A percentile compares a stretch with the other conserved stretches of the same genome.
These are phyloP conservation scores for Selenia dentaria DNA, from an alignment of 2,888 invertebrate genomes.

Conservation along the genomic window DNA sequence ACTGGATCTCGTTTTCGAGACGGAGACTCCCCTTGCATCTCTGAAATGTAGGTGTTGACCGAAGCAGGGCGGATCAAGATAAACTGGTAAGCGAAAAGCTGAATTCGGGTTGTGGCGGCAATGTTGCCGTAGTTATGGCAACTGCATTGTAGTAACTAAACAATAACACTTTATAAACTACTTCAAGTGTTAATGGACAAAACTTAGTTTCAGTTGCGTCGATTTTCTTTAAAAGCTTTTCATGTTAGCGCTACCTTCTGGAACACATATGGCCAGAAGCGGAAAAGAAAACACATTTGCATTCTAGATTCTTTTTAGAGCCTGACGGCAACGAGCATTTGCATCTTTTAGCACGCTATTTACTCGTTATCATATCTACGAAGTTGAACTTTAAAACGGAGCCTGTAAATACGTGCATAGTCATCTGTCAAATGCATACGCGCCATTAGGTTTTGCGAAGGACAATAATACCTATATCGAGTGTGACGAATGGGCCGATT, in stretches of 20 bases:
- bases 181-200: slow-evolving; percentile 25
- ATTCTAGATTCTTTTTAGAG: slow-evolving; percentile 17
- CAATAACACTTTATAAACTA: slow-evolving; percentile 36
- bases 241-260: background rate
- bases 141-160: slow-evolving; percentile 36
- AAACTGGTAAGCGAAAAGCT: slow-evolving; percentile 21
- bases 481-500: slow-evolving; percentile 18
- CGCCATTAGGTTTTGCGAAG: slow-evolving; percentile 13
- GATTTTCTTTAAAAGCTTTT: slow-evolving; percentile 10
- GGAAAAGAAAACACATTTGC: slow-evolving; percentile 7
- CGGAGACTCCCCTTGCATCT: background rate
- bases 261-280: slow-evolving; percentile 1
- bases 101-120: slow-evolving; percentile 33
- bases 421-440: slow-evolving; percentile 14
- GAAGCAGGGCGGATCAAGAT: slow-evolving; percentile 20
- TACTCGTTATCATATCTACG: background rate
- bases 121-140: slow-evolving; percentile 32
- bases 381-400: background rate
- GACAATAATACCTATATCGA: slow-evolving; percentile 20
- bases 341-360: slow-evolving; percentile 27
- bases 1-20: background rate
- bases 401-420: background rate
- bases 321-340: slow-evolving; percentile 23
- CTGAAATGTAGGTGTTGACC: background rate
- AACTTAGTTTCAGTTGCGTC: slow-evolving; percentile 10